phyloP scores from a whole-genome alignment of 2,797 vertebrate species.

The Phrynocephalus forsythii region DNA sequence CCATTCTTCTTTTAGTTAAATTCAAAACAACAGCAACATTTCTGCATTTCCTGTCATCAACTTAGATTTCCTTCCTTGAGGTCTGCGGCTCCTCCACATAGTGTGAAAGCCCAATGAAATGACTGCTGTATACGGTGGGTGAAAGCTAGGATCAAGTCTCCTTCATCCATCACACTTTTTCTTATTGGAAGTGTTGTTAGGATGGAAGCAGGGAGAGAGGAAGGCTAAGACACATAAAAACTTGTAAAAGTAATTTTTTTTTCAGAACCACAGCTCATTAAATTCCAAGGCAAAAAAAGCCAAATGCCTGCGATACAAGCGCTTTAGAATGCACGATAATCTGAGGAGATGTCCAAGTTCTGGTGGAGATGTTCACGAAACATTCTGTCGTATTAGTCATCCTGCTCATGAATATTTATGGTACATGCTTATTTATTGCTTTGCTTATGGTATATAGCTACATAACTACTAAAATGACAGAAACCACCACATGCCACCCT shows the following conservation, averaged over 20 bases:
- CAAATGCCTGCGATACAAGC: not conserved
- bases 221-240: no score
- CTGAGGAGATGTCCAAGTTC: not conserved
- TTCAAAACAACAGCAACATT: no score
- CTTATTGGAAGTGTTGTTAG: not conserved
- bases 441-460: constrained; percentile 25
- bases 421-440: constrained; percentile 19
- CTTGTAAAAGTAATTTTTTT: not conserved
- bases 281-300: not conserved
- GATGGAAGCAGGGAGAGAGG: not conserved
- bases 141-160: no score
- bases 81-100: no score
- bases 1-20: no score
- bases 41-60: no score
- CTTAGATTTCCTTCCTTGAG: no score
- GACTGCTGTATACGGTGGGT: no score
- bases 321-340: not conserved
- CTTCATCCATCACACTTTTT: no score
- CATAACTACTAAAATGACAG: constrained; percentile 24
- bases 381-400: not conserved
- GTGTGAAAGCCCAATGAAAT: no score
- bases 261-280: not conserved
- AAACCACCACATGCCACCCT: not conserved
- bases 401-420: not conserved
- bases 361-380: not conserved